Percentiles rank a stretch among this genome's conserved stretches.
Conservation (phyloP, 2,888 invertebrate genomes). For the Tanytarsus gracilentus region DNA sequence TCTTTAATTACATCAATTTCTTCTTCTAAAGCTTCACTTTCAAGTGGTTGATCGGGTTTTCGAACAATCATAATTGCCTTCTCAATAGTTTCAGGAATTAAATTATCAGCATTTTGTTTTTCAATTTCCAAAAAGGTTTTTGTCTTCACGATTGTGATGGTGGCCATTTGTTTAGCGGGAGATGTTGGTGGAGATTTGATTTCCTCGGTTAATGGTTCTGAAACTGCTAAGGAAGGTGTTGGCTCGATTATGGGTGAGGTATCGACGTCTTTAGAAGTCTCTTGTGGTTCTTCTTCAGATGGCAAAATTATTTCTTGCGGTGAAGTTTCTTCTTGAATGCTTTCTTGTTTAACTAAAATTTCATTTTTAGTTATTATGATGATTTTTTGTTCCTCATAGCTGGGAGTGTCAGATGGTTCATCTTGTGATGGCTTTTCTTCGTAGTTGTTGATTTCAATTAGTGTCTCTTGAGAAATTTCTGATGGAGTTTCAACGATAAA, state of each 20-base stretch:
- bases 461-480: too few relatives aligned
- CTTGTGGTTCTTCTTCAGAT: neutral
- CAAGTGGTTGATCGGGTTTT: neutral
- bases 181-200: constrained; percentile 33
- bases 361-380: too few relatives aligned
- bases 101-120: neutral
- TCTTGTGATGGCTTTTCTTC: neutral
- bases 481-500: too few relatives aligned
- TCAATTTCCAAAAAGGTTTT: constrained; percentile 26
- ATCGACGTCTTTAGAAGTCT: neutral
- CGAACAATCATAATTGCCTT: neutral
- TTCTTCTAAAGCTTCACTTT: neutral
- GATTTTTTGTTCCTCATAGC: too few relatives aligned
- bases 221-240: neutral
- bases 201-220: neutral
- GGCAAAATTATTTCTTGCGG: neutral
- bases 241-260: neutral
- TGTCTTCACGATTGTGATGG: constrained; percentile 21
- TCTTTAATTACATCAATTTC: neutral
- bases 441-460: too few relatives aligned
- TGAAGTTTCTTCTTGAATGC: neutral
- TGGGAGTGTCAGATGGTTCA: neutral
- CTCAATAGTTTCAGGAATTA: constrained; percentile 1
- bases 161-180: constrained; percentile 25
- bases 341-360: too few relatives aligned